Evolutionary conservation across 2,888 invertebrate genomes (phyloP).

Genomic region (Emmelina monodactyla): DNA sequence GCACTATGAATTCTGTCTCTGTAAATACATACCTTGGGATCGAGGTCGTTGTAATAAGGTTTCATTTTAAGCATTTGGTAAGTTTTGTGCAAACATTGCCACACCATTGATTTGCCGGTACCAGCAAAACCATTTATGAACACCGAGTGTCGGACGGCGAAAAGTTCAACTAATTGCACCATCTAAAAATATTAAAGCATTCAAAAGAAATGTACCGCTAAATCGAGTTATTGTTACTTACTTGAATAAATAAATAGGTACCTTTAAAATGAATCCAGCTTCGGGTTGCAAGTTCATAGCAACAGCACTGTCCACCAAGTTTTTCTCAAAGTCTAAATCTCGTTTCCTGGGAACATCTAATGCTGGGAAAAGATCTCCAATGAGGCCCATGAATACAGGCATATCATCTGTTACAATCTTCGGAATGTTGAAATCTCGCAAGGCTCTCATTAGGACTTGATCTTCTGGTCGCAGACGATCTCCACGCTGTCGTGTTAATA

Average conservation of each 20-base stretch:
- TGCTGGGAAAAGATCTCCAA: constrained; percentile 92
- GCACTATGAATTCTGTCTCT: background rate
- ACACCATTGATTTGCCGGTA: constrained; percentile 91
- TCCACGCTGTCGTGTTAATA: constrained; percentile 64
- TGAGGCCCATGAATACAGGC: constrained; percentile 92
- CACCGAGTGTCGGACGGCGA: constrained; percentile 94
- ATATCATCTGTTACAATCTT: constrained; percentile 94
- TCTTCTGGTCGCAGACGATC: constrained; percentile 85
- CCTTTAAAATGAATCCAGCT: constrained; percentile 85
- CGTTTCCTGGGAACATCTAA: constrained; percentile 90
- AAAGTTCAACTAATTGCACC: constrained; percentile 90
- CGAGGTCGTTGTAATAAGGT: constrained; percentile 88
- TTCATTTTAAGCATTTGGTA: constrained; percentile 82
- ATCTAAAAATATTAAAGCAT: constrained; percentile 57
- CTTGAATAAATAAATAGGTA: constrained; percentile 21
- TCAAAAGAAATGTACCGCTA: background rate
- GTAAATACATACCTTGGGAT: constrained; percentile 68
- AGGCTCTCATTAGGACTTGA: constrained; percentile 91
- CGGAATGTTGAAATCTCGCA: constrained; percentile 93
- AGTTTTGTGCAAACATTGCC: constrained; percentile 88
- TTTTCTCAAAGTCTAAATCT: constrained; percentile 83
- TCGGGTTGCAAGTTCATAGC: constrained; percentile 91
- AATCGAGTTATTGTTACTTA: background rate
- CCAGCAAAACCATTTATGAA: constrained; percentile 88
- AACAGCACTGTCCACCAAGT: constrained; percentile 76